These are phyloP conservation scores for Varanus komodoensis DNA, from an alignment of 2,113 vertebrate genomes.

Conservation along the genomic window DNA sequence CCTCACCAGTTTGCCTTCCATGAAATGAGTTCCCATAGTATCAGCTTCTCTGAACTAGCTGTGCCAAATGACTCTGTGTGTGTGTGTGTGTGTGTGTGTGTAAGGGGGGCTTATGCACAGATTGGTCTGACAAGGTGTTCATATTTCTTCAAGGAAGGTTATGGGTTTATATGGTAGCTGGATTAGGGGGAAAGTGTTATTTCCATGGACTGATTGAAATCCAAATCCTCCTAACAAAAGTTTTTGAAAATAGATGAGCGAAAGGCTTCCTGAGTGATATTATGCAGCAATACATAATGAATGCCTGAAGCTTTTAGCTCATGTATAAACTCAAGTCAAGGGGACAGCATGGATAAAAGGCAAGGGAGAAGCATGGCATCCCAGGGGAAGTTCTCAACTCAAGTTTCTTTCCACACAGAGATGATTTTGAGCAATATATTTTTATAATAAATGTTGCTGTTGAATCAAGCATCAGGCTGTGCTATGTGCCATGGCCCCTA, in stretches of 20 bases:
- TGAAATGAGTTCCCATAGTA: too few relatives aligned
- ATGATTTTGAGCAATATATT: slow-evolving; percentile 49
- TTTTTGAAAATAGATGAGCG: slow-evolving; percentile 68
- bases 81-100: neutral
- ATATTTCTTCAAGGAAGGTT: neutral
- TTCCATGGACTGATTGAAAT: slow-evolving; percentile 51
- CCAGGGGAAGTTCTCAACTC: slow-evolving; percentile 36
- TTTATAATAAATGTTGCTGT: neutral
- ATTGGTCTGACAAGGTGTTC: neutral
- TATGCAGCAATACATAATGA: slow-evolving; percentile 59
- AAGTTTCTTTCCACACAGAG: slow-evolving; percentile 38
- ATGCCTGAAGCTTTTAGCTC: slow-evolving; percentile 60
- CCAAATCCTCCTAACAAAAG: slow-evolving; percentile 49
- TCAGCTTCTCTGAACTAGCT: neutral
- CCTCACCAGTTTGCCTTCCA: too few relatives aligned
- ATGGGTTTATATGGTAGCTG: neutral
- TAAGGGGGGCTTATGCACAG: neutral
- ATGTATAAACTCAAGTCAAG: slow-evolving; percentile 49
- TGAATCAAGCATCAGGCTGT: slow-evolving; percentile 21
- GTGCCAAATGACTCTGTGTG: slow-evolving; percentile 13
- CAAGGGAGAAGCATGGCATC: neutral
- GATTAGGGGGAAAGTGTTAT: slow-evolving; percentile 39
- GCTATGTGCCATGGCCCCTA: neutral
- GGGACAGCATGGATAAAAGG: slow-evolving; percentile 2
- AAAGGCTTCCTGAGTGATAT: slow-evolving; percentile 45